These are phyloP conservation scores for Chaetura pelagica DNA, from an alignment of 2,113 vertebrate genomes.

Conservation along the genomic window DNA sequence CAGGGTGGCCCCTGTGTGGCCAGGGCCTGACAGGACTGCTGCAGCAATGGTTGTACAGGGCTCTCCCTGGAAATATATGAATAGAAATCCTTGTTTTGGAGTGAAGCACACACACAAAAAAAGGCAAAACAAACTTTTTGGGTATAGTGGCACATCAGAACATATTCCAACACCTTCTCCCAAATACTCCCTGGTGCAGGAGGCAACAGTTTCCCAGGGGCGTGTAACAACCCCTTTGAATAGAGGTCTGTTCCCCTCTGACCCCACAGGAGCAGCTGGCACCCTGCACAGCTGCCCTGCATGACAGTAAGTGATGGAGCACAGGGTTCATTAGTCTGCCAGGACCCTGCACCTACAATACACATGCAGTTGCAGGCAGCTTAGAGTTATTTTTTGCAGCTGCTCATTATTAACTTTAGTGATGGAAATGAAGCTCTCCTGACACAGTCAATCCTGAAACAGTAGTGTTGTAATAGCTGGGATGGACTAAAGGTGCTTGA, in stretches of 20 bases:
- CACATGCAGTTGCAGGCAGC: neutral
- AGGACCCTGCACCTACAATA: rapidly evolving
- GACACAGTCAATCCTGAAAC: neutral
- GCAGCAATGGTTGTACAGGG: neutral
- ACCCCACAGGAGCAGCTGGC: rapidly evolving
- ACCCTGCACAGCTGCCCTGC: neutral
- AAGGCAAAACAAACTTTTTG: neutral
- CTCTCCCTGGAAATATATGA: neutral
- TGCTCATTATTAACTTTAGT: neutral
- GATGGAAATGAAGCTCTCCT: neutral
- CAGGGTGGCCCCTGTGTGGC: rapidly evolving
- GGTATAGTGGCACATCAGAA: rapidly evolving
- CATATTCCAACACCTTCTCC: neutral
- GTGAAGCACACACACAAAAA: neutral
- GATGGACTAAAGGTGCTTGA: neutral
- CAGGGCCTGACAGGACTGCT: rapidly evolving
- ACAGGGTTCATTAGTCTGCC: neutral
- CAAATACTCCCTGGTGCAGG: neutral
- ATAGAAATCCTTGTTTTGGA: neutral
- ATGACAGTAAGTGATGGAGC: neutral
- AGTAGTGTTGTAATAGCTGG: neutral
- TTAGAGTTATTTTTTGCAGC: neutral
- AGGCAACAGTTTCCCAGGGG: neutral
- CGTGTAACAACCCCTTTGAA: neutral
- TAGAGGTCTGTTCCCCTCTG: rapidly evolving